phyloP scores from a whole-genome alignment of 2,113 vertebrate genomes.

The Charina bottae region DNA sequence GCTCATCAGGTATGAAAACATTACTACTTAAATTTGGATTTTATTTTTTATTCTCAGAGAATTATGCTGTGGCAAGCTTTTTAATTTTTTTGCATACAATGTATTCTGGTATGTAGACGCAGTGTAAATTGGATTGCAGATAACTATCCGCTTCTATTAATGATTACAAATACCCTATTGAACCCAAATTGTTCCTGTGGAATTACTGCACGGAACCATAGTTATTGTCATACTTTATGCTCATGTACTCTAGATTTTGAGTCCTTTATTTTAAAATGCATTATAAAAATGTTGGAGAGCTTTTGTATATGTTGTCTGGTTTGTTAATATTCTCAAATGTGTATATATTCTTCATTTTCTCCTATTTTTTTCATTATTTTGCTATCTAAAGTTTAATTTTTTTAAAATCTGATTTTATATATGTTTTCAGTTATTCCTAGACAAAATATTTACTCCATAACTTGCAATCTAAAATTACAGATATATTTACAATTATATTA shows the following conservation, averaged over 20 bases:
- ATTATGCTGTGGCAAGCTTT: neutral
- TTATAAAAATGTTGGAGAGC: neutral
- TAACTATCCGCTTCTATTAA: neutral
- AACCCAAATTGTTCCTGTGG: neutral
- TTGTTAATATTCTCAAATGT: neutral
- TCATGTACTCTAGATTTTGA: neutral
- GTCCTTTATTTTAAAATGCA: neutral
- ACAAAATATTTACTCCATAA: neutral
- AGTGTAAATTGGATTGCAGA: neutral
- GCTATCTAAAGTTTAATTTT: neutral
- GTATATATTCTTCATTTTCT: neutral
- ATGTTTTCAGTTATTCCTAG: neutral
- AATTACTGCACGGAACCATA: neutral
- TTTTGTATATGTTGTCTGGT: neutral
- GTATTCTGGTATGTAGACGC: neutral
- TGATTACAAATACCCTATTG: neutral
- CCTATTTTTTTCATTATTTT: neutral
- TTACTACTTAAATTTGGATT: neutral
- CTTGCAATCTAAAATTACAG: neutral
- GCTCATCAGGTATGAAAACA: conserved; percentile 89
- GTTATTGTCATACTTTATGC: neutral
- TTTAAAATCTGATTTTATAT: neutral
- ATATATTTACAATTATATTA: conserved; percentile 3
- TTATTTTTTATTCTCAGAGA: neutral
- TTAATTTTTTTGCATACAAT: neutral